Evolutionary conservation across 2,888 invertebrate species (phyloP), one percentile per base, ranked within the genome.

Genomic region (Galerucella pusilla): DNA sequence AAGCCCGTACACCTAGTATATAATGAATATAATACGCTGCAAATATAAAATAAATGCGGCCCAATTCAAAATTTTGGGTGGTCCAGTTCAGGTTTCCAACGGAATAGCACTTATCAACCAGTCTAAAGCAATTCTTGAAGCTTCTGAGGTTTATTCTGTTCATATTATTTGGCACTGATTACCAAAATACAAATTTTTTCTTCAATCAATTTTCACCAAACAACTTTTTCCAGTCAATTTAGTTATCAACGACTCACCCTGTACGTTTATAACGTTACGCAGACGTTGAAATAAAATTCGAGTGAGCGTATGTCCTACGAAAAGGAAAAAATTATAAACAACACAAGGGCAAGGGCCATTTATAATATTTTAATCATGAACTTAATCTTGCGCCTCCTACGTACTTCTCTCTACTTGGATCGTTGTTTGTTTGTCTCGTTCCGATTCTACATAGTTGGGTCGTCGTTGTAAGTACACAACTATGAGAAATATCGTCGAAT

Each of bases 321-420:
- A 63, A 46, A 6, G 16, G 20, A 64, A 14, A 65, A 45, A 16
- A 20, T n/a, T 46, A 65, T 42, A 10, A 10, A 65, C 9, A 57
- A 20, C 45, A 25, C 14, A 64, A 64, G 64, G 65, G 66, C 49
- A 66, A 71, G 71, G 57, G 71, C 65, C 80, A 67, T 81, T 77
- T 78, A 81, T 81, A 81, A 81, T 81, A 81, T 81, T 81, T 80
- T 82, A 82, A 82, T 82, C 80, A 78, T 80, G 76, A 74, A 75
- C 77, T 79, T 81, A 80, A 82, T 80, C 78, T 78, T 73, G 68
- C 74, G 78, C 79, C 80, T 77, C 82, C 82, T 80, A 82, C 82
- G 81, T 80, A 75, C 75, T 75, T 74, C 49, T 59, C 66, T 68
- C 67, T 10, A n/a, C 16, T 25, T 61, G 71, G 69, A 73, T 71